Evolutionary conservation across 2,113 vertebrate species (phyloP).

Genomic region (Gymnobelideus leadbeateri): DNA sequence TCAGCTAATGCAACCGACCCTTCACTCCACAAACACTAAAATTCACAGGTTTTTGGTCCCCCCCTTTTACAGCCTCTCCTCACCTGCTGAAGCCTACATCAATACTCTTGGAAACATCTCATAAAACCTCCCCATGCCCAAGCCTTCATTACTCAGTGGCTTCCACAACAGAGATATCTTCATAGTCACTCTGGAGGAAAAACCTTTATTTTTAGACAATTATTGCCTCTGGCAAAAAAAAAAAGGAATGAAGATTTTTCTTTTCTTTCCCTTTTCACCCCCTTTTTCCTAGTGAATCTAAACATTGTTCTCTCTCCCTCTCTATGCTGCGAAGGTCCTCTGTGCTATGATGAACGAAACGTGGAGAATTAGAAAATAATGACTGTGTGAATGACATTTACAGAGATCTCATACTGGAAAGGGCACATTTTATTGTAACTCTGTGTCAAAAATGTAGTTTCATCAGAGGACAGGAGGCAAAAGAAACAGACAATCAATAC

Average conservation of each 20-base stretch:
- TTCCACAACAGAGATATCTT: slow-evolving; percentile 48
- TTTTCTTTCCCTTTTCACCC: slow-evolving; percentile 1
- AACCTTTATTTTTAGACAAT: slow-evolving; percentile 49
- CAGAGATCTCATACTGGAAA: slow-evolving; percentile 83
- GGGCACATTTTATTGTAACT: slow-evolving; percentile 85
- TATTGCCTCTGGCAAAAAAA: slow-evolving; percentile 47
- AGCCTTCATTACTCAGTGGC: neutral
- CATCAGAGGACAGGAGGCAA: slow-evolving; percentile 84
- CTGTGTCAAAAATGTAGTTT: slow-evolving; percentile 85
- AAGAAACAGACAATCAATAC: slow-evolving; percentile 85
- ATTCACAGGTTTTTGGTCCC: neutral
- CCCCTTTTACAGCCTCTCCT: slow-evolving; percentile 19
- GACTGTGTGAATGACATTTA: slow-evolving; percentile 82
- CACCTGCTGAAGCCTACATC: slow-evolving; percentile 23
- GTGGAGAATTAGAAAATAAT: slow-evolving; percentile 64
- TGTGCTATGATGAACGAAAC: slow-evolving; percentile 59
- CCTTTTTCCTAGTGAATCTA: slow-evolving; percentile 38
- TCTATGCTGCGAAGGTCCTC: slow-evolving; percentile 29
- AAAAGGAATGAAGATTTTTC: neutral
- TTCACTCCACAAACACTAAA: slow-evolving; percentile 8
- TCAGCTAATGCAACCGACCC: neutral
- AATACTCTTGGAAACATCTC: slow-evolving; percentile 5
- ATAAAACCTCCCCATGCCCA: slow-evolving; percentile 37
- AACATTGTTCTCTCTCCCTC: slow-evolving; percentile 19
- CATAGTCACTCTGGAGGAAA: slow-evolving; percentile 39